Base-by-base conservation (phyloP, 2,113 vertebrate genomes). In the Crotophaga sulcirostris region DNA sequence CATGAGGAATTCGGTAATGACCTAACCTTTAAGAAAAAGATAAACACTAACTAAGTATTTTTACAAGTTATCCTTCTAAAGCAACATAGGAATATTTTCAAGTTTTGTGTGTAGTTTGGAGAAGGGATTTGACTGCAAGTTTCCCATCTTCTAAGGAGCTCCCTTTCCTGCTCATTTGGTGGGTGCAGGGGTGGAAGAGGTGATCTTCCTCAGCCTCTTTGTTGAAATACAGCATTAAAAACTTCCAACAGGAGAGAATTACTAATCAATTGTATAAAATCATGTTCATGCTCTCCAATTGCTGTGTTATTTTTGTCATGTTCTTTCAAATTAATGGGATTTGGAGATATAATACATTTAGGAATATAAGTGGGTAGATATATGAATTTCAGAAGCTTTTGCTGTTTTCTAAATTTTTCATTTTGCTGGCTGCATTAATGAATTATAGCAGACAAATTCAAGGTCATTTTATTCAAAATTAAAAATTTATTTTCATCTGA, bases 401-500 rank as follows among this genome's bases (percentile, higher is more conserved):
- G 13, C 56, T 86, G 49, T 79, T 91, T 82, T 75, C 56, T 38
- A 63, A 59, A 56, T 91, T 84, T 93, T 82, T 94, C 15, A 84
- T 79, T 94, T 89, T 88, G 21, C 63, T 77, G 59, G 31, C 16
- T 83, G 23, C 42, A 70, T 70, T 80, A 86, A 88, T 92, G 72
- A 94, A 90, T 90, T 85, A 74, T 56, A 62, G 59, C 45, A 67
- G 82, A 80, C 3, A 81, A 67, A 90, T 78, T 47, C 0, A 11
- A 91, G 62, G 29, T 84, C 0, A 74, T 94, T 94, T 91, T 94
- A 51, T 73, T 88, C 51, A 52, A 73, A 88, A 88, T 93, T 90
- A 93, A 92, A 92, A 81, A 80, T 70, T 83, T 52, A 77, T 76
- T 88, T 94, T 88, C 24, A 26, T 93, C 68, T 90, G 80, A 91